Base-by-base conservation (phyloP, 1,140 invertebrate genomes). In the Calosoma granatense region DNA sequence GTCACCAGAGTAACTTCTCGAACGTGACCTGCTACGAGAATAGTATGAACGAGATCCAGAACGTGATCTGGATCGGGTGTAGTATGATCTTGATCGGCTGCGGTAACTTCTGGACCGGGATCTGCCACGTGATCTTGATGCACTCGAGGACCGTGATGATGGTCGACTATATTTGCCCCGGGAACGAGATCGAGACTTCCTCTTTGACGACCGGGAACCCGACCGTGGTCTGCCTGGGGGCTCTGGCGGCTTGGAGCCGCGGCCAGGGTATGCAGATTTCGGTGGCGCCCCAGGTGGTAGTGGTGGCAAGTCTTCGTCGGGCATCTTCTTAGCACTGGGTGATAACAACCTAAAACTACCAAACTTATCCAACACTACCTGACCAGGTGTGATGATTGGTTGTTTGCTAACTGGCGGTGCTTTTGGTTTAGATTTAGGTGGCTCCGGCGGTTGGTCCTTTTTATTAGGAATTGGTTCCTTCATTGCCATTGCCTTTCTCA, bases 291-390 rank as follows among this genome's bases (percentile, higher is more conserved):
- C 65, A 55, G 66, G 53, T 52, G 61, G 60, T 56, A 64, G 53
- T 39, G 61, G 59, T 19, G 63, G 59, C 56, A 61, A 55, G 22
- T 62, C 55, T 26, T 66, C 64, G 39, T 54, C 55, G 17, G 57
- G 58, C 53, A 67, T 20, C 70, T 76, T 70, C 59, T 69, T 80
- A 72, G 63, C 73, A 76, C 64, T 78, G 71, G 68, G 70, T 20
- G 66, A 69, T 64, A 70, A 67, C 51, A 83, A 62, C 0, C 81
- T 76, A 68, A 84, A 78, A 55, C 81, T 78, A 1, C 83, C 83
- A 61, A 85, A 82, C 69, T 84, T 84, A 67, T 85, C 83, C 59
- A 84, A 70, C 21, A 83, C 81, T 47, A 77, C 68, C 30, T 76
- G 74, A 19, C 69, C 69, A 39, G 65, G 64, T 22, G 58, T 65